Conservation (phyloP, 2,888 invertebrate genomes). For the Neoscelio sp. region DNA sequence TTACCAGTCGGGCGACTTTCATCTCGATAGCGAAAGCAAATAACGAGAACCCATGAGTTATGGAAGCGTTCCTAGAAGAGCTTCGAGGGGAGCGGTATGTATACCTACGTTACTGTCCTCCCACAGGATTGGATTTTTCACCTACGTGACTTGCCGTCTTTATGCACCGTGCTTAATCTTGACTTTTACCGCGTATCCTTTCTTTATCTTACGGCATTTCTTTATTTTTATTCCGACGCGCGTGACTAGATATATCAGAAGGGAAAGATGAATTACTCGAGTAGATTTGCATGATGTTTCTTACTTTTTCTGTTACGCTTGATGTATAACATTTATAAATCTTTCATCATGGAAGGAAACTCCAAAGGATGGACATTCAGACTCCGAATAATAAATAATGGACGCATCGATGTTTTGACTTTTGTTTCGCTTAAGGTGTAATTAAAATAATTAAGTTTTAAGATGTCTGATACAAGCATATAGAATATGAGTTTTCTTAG, state of each 20-base stretch:
- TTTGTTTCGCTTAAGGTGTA: too few species aligned
- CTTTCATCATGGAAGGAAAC: slow-evolving; percentile 30
- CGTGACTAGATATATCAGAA: slow-evolving; percentile 59
- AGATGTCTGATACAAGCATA: too few species aligned
- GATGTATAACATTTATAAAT: slow-evolving; percentile 49
- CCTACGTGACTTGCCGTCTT: slow-evolving; percentile 69
- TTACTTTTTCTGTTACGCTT: slow-evolving; percentile 4
- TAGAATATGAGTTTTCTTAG: too few species aligned
- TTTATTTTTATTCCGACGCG: slow-evolving; percentile 53
- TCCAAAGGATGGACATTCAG: background rate
- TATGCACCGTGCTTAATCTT: slow-evolving; percentile 68
- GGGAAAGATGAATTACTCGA: slow-evolving; percentile 55
- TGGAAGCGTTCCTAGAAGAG: slow-evolving; percentile 57
- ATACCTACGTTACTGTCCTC: slow-evolving; percentile 66
- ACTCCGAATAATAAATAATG: background rate
- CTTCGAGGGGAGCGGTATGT: slow-evolving; percentile 56
- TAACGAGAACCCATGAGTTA: slow-evolving; percentile 67
- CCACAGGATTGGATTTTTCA: slow-evolving; percentile 69
- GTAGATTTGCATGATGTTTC: slow-evolving; percentile 50
- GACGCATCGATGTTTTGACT: background rate
- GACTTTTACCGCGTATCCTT: slow-evolving; percentile 63
- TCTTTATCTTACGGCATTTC: slow-evolving; percentile 55
- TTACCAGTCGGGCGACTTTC: slow-evolving; percentile 62
- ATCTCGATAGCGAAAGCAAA: slow-evolving; percentile 69
- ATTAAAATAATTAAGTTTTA: too few species aligned